Evolutionary conservation across 1,140 invertebrate genomes (phyloP).

Genomic region (Apis mellifera): Amel_HAv3.1 CM009942.2:7767001-7767500

Average conservation of each 20-base stretch:
- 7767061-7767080: conserved; percentile 93
- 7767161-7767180: background rate
- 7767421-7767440: conserved; percentile 96
- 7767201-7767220: conserved; percentile 2
- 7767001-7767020: conserved; percentile 94
- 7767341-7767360: conserved; percentile 94
- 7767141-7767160: background rate
- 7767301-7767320: conserved; percentile 95
- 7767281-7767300: conserved; percentile 94
- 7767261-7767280: conserved; percentile 92
- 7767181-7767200: background rate
- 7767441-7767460: conserved; percentile 97
- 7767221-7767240: conserved; percentile 90
- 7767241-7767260: conserved; percentile 94
- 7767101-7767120: conserved; percentile 76
- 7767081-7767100: conserved; percentile 91
- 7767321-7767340: conserved; percentile 99
- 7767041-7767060: conserved; percentile 92
- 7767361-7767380: conserved; percentile 96
- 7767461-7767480: conserved; percentile 96
- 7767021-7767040: conserved; percentile 93
- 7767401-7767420: conserved; percentile 96
- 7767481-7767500: conserved; percentile 88
- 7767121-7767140: background rate
- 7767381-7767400: conserved; percentile 98